Base-by-base conservation (phyloP, 2,888 invertebrate genomes). In the Neria commutata region DNA sequence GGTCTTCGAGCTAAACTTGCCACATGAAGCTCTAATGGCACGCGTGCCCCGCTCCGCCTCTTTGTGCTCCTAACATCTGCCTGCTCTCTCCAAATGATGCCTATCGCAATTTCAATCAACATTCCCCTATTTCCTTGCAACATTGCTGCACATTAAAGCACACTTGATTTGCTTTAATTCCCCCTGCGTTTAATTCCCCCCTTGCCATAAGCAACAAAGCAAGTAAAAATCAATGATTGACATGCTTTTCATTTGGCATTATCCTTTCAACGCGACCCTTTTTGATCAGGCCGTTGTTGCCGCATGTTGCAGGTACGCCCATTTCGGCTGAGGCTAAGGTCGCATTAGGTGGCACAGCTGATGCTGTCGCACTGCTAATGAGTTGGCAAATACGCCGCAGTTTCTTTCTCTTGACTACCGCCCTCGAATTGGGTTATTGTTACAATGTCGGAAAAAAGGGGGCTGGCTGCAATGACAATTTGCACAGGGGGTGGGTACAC, bases 381-480 rank as follows among this genome's bases (percentile, higher is more conserved):
- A 42, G 6, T 29, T 29, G 29, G 29, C 6, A 8, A 29, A 29
- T 29, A 29, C 29, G 29, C 29, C 6, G 6, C 29, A 11, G 11
- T 54, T n/a, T 37, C 26, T 42, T 16, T 23, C 29, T 55, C n/a
- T 50, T 52, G 66, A 62, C 56, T 50, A 14, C 34, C 61, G 69
- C 69, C 62, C 72, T 73, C 68, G 67, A 70, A 74, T 73, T 71
- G 57, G 65, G 61, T 68, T 66, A 71, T 72, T 72, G 74, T 74
- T 74, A 73, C 72, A 71, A 63, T 67, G 33, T 19, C 21, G 50
- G 19, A 29, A 34, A 29, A 24, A 47, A 21, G 21, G 34, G 17
- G 34, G 29, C 16, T 51, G 19, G 34, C 19, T 34, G 2, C 23
- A 26, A 11, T 1, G 19, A 48, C 6, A 19, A 46, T 2, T 2